Evolutionary conservation across 2,797 vertebrate species (phyloP), one percentile per base, ranked within the genome.

Genomic region (Melanotaenia boesemani): DNA sequence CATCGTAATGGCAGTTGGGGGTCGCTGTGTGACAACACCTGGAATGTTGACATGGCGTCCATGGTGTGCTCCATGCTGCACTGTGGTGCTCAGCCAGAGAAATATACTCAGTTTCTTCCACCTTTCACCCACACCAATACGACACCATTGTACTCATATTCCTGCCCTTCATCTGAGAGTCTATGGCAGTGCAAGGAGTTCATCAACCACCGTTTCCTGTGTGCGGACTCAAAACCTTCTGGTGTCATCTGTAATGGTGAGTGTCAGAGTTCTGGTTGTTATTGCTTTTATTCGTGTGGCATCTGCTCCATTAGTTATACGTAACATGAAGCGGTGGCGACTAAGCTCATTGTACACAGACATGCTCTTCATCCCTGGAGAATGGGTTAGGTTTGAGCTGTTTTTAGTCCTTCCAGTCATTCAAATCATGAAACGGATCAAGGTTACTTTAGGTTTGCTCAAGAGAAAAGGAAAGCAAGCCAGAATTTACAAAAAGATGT

Each of bases 1-100:
- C 94, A 95, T 67, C 93, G 93, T 4, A 93, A 94, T 0, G 93
- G 92, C 63, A 90, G 78, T 10, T 95, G 94, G 94, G 91, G 93
- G 0, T 87, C 85, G 0, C 79, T 95, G 69, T 94, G 91, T 28
- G 82, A 95, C 20, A 65, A 56, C 67, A 86, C 86, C 76, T 95
- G 91, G 92, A 37, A 50, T 0, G 0, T 5, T 8, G 0, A 75
- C 0, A 9, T 81, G 58, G 92, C 90, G 3, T 24, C 66, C 22
- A 74, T 76, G 68, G 88, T 92, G 58, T 95, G 94, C 58, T 76
- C 86, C 59, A 93, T 93, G 94, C 74, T 95, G 72, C 65, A 63
- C 8, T 95, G 94, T 22, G 90, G 92, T 0, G 0, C 26, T 0
- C 0, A 6, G 2, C 24, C 63, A 0, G 0, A 0, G 13, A 0